Conservation (phyloP, 2,888 invertebrate species). For the Chloroclystis v-ata region DNA sequence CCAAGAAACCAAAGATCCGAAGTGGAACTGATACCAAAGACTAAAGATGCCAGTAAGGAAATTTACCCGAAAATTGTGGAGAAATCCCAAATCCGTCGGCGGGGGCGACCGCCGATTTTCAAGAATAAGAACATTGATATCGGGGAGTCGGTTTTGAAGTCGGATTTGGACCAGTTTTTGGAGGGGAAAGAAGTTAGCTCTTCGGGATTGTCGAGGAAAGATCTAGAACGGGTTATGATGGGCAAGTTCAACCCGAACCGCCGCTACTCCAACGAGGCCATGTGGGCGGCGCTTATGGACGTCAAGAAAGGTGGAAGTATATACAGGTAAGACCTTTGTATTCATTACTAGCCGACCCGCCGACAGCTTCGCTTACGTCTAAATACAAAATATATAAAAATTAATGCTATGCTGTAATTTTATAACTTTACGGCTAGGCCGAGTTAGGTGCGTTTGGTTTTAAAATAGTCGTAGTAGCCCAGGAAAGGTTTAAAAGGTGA, state of each 20-base stretch:
- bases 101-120: slow-evolving; percentile 67
- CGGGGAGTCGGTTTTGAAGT: slow-evolving; percentile 66
- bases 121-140: slow-evolving; percentile 68
- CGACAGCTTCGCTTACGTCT: background rate
- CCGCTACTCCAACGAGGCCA: slow-evolving; percentile 72
- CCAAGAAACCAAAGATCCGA: slow-evolving; percentile 56
- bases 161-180: slow-evolving; percentile 71
- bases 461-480: no score
- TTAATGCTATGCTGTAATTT: no score
- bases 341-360: background rate
- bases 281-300: slow-evolving; percentile 79
- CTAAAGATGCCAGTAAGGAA: slow-evolving; percentile 48
- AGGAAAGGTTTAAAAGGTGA: no score
- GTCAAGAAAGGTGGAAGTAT: slow-evolving; percentile 80
- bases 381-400: no score
- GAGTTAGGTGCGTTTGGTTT: no score
- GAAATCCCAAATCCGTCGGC: slow-evolving; percentile 50
- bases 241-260: slow-evolving; percentile 74
- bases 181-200: slow-evolving; percentile 73
- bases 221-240: slow-evolving; percentile 73
- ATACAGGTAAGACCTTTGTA: slow-evolving; percentile 64
- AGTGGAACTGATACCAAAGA: slow-evolving; percentile 65
- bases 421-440: no score
- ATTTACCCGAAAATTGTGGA: slow-evolving; percentile 51
- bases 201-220: slow-evolving; percentile 69